Conservation (phyloP, 1,140 invertebrate species). For the Pygmarrhopalites habei region DNA sequence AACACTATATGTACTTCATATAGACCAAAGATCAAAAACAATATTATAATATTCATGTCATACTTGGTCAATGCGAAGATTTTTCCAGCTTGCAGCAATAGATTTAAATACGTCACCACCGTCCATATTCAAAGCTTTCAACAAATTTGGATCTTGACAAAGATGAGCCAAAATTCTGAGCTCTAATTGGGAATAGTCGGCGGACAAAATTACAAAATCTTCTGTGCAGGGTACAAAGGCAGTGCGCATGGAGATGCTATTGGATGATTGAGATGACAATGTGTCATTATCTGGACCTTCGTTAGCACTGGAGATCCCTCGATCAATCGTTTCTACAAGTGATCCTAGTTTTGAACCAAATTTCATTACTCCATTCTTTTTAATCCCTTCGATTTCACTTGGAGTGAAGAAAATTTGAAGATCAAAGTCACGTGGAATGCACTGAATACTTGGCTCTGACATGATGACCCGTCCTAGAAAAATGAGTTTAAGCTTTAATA, state of each 20-base stretch:
- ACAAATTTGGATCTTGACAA: conserved; percentile 66
- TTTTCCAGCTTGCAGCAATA: conserved; percentile 78
- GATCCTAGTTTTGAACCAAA: conserved; percentile 24
- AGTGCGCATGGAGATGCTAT: conserved; percentile 47
- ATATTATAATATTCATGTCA: too few relatives aligned
- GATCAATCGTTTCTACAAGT: conserved; percentile 10
- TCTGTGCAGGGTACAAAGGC: conserved; percentile 37
- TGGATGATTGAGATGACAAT: neutral
- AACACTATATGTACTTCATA: too few relatives aligned
- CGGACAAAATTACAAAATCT: conserved; percentile 63
- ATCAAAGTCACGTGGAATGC: conserved; percentile 77
- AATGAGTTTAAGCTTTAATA: conserved; percentile 47
- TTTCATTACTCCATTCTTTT: conserved; percentile 11
- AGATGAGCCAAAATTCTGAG: conserved; percentile 86
- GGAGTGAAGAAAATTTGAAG: conserved; percentile 36
- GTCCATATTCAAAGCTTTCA: conserved; percentile 57
- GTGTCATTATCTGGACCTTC: too few relatives aligned
- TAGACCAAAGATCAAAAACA: too few relatives aligned
- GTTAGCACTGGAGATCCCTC: neutral
- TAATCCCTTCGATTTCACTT: conserved; percentile 21
- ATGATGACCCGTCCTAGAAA: conserved; percentile 85
- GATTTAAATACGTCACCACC: conserved; percentile 77
- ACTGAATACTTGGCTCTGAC: conserved; percentile 88
- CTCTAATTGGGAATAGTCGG: conserved; percentile 94
- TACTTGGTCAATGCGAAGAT: conserved; percentile 56